phyloP scores from a whole-genome alignment of 1,140 invertebrate species.

The Trichonephila inaurata region DNA sequence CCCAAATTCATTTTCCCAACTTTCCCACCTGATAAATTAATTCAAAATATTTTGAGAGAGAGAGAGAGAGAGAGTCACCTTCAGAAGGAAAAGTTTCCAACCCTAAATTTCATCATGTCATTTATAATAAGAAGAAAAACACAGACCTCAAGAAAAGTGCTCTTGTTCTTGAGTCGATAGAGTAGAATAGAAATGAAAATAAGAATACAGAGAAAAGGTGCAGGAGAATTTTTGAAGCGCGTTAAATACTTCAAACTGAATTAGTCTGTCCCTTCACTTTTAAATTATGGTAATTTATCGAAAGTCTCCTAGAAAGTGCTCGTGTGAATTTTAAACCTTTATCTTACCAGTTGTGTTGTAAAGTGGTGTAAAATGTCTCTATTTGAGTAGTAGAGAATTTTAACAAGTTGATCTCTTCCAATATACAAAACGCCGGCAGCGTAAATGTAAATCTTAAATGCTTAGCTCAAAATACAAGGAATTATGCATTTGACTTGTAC shows the following conservation, averaged over 20 bases:
- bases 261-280: slow-evolving; percentile 67
- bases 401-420: neutral
- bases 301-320: slow-evolving; percentile 34
- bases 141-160: slow-evolving; percentile 13
- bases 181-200: slow-evolving; percentile 6
- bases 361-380: slow-evolving; percentile 33
- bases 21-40: slow-evolving; percentile 67
- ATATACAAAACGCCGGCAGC: neutral
- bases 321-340: slow-evolving; percentile 56
- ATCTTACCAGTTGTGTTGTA: neutral
- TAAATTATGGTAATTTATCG: slow-evolving; percentile 73
- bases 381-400: neutral
- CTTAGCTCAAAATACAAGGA: neutral
- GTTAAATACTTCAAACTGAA: slow-evolving; percentile 69
- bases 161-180: neutral
- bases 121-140: slow-evolving; percentile 57
- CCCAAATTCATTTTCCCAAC: slow-evolving; percentile 66
- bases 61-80: neutral
- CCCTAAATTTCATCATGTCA: slow-evolving; percentile 61
- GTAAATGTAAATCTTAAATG: neutral
- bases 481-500: neutral
- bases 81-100: slow-evolving; percentile 31
- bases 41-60: slow-evolving; percentile 62
- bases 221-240: slow-evolving; percentile 45
- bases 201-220: neutral